Conservation (phyloP, 2,797 vertebrate genomes). For the Holocentrus rufus region DNA sequence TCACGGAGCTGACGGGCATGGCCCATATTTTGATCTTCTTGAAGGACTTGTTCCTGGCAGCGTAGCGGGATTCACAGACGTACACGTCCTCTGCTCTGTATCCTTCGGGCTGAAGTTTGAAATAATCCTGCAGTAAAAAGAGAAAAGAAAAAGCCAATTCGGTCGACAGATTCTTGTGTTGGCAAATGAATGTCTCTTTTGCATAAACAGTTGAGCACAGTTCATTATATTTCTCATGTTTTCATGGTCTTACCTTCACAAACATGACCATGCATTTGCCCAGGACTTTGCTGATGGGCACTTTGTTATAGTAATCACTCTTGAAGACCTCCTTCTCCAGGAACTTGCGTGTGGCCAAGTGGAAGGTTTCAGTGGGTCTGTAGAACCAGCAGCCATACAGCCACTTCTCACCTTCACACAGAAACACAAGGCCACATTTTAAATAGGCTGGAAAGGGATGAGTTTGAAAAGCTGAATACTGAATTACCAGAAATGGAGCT, state of each 20-base stretch:
- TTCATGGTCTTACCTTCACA: constrained; percentile 88
- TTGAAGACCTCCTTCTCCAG: constrained; percentile 99
- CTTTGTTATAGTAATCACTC: constrained; percentile 96
- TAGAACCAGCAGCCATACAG: constrained; percentile 99
- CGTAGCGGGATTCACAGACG: constrained; percentile 95
- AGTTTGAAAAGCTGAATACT: too few species aligned
- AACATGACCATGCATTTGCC: constrained; percentile 98
- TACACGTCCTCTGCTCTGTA: constrained; percentile 92
- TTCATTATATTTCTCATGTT: neutral
- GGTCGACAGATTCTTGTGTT: neutral
- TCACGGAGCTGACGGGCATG: constrained; percentile 89
- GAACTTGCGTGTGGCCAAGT: constrained; percentile 96
- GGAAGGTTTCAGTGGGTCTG: constrained; percentile 96
- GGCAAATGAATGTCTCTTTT: neutral
- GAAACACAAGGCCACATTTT: neutral
- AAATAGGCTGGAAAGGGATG: neutral
- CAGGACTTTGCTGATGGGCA: constrained; percentile 91
- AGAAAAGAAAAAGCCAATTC: neutral
- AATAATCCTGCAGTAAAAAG: constrained; percentile 88
- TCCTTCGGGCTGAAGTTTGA: constrained; percentile 94
- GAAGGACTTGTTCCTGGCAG: constrained; percentile 92
- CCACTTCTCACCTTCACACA: constrained; percentile 91
- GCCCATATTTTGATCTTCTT: constrained; percentile 99
- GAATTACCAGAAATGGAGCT: too few species aligned
- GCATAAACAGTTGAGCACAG: neutral